Evolutionary conservation across 2,888 invertebrate genomes (phyloP).

Genomic region (Megalurothrips usitatus): DNA sequence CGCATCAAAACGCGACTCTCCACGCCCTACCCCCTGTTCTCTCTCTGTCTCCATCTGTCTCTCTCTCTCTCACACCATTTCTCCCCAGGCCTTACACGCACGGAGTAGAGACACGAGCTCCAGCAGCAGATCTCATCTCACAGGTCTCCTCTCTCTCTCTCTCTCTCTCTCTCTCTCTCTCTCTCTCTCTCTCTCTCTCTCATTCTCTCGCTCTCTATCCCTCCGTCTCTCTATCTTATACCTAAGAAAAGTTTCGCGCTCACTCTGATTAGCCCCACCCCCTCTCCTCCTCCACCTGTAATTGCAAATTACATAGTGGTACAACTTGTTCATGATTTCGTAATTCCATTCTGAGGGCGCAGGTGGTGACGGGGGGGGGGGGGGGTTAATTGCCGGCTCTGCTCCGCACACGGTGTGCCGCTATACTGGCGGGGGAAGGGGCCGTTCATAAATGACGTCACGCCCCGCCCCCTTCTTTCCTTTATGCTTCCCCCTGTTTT

Average conservation of each 20-base stretch:
- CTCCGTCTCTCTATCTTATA: not conserved
- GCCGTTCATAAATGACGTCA: not conserved
- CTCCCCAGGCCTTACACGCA: too few species aligned
- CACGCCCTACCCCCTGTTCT: not conserved
- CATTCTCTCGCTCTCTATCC: not conserved
- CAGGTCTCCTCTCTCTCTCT: conserved; percentile 1
- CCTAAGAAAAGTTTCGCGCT: not conserved
- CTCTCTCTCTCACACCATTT: not conserved
- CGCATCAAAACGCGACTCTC: not conserved
- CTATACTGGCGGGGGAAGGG: not conserved
- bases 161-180: not conserved
- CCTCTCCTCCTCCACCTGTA: not conserved
- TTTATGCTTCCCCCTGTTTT: too few species aligned
- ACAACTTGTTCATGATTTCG: conserved; percentile 24
- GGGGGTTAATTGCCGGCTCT: not conserved
- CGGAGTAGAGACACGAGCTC: too few species aligned
- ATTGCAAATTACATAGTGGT: conserved; percentile 9
- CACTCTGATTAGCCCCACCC: not conserved
- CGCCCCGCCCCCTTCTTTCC: too few species aligned
- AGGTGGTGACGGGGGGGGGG: not conserved
- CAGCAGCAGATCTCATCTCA: too few species aligned
- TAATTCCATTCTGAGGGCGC: not conserved
- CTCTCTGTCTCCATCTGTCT: not conserved
- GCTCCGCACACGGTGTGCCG: not conserved
- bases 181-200: not conserved